Evolutionary conservation across 2,113 vertebrate genomes (phyloP), one percentile per base, ranked within the genome.

Genomic region (Emydocephalus ijimae): DNA sequence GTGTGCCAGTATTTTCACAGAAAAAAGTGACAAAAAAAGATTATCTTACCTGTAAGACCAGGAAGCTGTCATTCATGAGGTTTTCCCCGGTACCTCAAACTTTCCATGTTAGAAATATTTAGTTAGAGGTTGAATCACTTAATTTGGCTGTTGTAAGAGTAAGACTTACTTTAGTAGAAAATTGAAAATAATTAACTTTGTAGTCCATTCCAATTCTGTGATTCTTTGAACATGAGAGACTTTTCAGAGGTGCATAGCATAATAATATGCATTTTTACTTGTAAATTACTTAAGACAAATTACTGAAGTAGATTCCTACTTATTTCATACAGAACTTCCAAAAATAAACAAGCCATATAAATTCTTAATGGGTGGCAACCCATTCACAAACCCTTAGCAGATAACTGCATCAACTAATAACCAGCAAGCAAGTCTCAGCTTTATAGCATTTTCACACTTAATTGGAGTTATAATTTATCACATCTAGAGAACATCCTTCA

Each of bases 361-460:
- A 87, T 52, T 87, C 21, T 24, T 21, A 64, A 92, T 20, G 34
- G 57, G 85, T 52, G 29, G 85, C 56, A 87, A 87, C 91, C 43
- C 48, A 48, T 50, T n/a, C 24, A 87, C 39, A 85, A 61, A 59
- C 55, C n/a, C 48, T 29, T n/a, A 43, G 81, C 24, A 87, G 43
- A 87, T 45, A 87, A 59, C 91, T 87, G 81, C 81, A 43, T 61
- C 85, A 50, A 18, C 85, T 87, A 87, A 87, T 91, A 91, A 87
- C 24, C 55, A 91, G 20, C 39, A 87, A 64, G 26, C 45, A 87
- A 86, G 55, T 43, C 59, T 64, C 15, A 57, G 29, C 20, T 87
- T 64, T 59, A 61, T 52, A 88, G 56, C 85, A 88, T 64, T 87
- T 91, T 92, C 85, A 92, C n/a, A 64, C 87, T 87, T 88, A 87